These are phyloP conservation scores for Apis florea DNA, from an alignment of 1,140 invertebrate genomes.

Conservation along the genomic window DNA sequence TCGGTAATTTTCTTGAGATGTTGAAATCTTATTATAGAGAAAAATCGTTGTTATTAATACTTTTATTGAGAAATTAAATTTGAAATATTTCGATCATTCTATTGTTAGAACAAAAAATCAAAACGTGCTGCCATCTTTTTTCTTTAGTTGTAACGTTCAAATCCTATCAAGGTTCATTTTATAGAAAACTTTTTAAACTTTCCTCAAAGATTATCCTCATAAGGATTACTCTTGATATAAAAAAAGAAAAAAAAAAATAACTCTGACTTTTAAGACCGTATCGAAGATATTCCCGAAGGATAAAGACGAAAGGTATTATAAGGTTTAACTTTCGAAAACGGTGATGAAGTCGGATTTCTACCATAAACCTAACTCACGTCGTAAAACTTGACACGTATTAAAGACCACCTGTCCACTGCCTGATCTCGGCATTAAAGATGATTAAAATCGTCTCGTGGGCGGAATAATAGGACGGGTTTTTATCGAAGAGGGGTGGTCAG, in stretches of 20 bases:
- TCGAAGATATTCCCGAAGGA: not conserved
- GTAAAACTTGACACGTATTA: slow-evolving; percentile 23
- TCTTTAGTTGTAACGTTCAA: not conserved
- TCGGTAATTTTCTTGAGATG: no score
- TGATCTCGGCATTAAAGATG: not conserved
- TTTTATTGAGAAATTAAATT: no score
- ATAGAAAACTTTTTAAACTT: no score
- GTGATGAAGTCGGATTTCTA: not conserved
- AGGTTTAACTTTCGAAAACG: not conserved
- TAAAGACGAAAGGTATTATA: not conserved
- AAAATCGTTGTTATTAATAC: no score
- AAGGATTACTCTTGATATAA: no score
- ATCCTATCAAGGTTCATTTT: not conserved
- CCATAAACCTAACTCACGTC: not conserved
- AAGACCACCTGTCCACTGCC: not conserved
- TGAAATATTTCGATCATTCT: no score
- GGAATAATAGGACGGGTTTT: no score
- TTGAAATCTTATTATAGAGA: no score
- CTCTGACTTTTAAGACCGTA: not conserved
- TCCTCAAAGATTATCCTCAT: no score
- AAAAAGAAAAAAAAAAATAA: not conserved
- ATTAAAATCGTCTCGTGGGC: not conserved
- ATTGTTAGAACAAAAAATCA: no score
- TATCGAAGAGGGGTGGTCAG: no score
- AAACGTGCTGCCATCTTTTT: no score